Conservation (phyloP, 2,888 invertebrate species). For the Lepidochrysops patricia region DNA sequence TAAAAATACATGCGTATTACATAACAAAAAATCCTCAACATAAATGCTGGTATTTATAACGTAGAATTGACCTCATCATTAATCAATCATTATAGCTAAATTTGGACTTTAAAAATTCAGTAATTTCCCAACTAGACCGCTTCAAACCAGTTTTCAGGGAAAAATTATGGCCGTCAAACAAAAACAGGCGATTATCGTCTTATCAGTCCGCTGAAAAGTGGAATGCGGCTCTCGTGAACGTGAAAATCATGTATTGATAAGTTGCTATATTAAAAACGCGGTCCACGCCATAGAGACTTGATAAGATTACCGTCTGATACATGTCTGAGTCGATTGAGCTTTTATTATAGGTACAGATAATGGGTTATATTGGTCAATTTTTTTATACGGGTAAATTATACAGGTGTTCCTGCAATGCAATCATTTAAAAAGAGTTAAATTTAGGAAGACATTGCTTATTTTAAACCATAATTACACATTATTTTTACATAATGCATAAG, state of each 20-base stretch:
- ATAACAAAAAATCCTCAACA: too few relatives aligned
- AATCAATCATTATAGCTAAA: too few relatives aligned
- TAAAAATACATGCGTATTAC: too few relatives aligned
- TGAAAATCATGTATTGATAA: slow-evolving; percentile 8
- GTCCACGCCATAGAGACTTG: not conserved
- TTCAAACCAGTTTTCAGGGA: not conserved
- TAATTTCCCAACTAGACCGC: not conserved
- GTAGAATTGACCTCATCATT: too few relatives aligned
- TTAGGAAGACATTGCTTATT: too few relatives aligned
- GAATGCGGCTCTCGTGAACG: not conserved
- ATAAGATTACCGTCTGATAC: slow-evolving; percentile 15
- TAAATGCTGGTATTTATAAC: not conserved
- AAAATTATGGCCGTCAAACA: not conserved
- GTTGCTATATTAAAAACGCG: not conserved
- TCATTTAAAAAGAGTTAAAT: too few relatives aligned
- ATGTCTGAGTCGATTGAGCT: slow-evolving; percentile 8
- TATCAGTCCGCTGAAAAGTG: not conserved
- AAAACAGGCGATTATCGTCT: not conserved
- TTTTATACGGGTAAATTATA: too few relatives aligned
- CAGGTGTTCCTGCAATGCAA: too few relatives aligned
- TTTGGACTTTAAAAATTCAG: not conserved
- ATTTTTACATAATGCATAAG: too few relatives aligned
- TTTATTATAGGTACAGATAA: slow-evolving; percentile 1
- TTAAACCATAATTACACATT: too few relatives aligned
- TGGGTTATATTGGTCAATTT: not conserved